phyloP scores from a whole-genome alignment of 2,888 invertebrate species.

The Urechis unicinctus region DNA sequence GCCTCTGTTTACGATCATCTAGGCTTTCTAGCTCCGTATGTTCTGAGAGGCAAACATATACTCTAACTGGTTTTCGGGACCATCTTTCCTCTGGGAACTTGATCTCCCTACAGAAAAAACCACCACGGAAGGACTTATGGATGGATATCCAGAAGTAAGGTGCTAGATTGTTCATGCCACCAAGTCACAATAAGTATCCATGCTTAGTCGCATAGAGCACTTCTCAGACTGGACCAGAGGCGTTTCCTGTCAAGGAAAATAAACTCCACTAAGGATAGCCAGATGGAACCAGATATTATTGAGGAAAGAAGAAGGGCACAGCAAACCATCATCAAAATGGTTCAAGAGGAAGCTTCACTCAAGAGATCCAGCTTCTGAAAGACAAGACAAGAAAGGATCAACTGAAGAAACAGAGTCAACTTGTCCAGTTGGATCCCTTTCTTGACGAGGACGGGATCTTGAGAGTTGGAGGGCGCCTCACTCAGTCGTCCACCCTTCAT shows the following conservation, averaged over 20 bases:
- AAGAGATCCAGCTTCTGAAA: background rate
- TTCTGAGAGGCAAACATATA: constrained; percentile 14
- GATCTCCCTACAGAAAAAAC: background rate
- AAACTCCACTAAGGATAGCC: too few species aligned
- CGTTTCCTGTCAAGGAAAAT: too few species aligned
- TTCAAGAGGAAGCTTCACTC: constrained; percentile 3
- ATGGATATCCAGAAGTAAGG: constrained; percentile 16
- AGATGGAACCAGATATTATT: too few species aligned
- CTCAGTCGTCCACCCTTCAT: too few species aligned
- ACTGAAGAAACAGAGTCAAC: too few species aligned
- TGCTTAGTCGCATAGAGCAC: background rate
- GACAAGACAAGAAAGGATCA: too few species aligned
- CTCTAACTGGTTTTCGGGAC: too few species aligned
- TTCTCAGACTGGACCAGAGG: constrained; percentile 9
- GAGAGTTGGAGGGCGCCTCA: too few species aligned
- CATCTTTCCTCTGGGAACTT: constrained; percentile 5
- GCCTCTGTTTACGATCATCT: constrained; percentile 7
- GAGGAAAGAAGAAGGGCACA: background rate
- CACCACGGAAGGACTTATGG: background rate
- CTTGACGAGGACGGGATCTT: too few species aligned
- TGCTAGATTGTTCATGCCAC: background rate
- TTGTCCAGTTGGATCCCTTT: too few species aligned
- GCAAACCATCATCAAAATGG: background rate
- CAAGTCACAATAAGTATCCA: background rate
- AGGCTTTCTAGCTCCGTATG: constrained; percentile 51